Evolutionary conservation across 2,113 vertebrate genomes (phyloP), one percentile per base, ranked within the genome.

Genomic region (Ciconia maguari): DNA sequence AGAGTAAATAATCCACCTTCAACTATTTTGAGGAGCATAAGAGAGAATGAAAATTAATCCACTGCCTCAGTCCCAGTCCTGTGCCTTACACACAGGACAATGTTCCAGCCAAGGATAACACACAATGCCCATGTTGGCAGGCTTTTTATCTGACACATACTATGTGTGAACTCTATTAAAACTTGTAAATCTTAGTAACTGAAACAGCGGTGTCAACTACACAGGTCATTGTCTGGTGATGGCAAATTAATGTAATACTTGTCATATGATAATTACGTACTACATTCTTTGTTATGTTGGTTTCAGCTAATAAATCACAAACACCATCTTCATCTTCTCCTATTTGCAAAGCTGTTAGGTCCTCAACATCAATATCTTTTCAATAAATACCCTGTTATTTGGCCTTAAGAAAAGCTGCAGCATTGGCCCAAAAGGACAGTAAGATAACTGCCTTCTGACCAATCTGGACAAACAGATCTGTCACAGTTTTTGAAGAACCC

Each of bases 121-220:
- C 34, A 77, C 12, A 79, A 61, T 78, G 42, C 61, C 29, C 25
- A 57, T 60, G 87, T 93, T 80, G 20, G 42, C 41, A 77, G 55
- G n/a, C 29, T 87, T 54, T 57, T 87, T 62, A 49, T 94, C 78
- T 65, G 71, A 52, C 62, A 85, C 25, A 27, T 79, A 78, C 8
- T 64, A 60, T 79, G 61, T 89, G 49, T 94, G 83, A 96, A 87
- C 65, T 91, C 83, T 64, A 32, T 69, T 75, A 93, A 95, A 93
- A 94, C 86, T 54, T 94, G 72, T 89, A 94, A 96, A 96, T 96
- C 92, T 94, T 74, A 74, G 34, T 89, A 78, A 90, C 48, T 65
- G 85, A 57, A 95, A 70, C 60, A 61, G 69, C 81, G 57, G 9
- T 93, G 83, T 94, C 84, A 83, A 9, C 76, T 83, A 21, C 48